Percentiles rank a stretch among this genome's conserved stretches.
Evolutionary conservation across 2,113 vertebrate species (phyloP).

Genomic region (Hippoglossus stenolepis): DNA sequence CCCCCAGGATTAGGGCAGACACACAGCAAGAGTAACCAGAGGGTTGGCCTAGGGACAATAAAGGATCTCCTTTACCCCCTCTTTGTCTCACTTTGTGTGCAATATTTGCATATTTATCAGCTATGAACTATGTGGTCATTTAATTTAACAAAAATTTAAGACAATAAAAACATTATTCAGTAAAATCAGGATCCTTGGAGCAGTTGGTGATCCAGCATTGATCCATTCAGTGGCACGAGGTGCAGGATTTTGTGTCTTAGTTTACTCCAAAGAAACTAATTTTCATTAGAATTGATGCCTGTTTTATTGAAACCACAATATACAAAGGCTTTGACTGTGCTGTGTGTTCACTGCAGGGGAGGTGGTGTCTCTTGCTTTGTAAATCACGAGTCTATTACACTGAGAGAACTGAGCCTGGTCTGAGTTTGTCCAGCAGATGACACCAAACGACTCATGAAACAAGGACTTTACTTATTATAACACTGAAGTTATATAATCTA

Average conservation of each 20-base stretch:
- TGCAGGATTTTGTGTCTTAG: too few species aligned
- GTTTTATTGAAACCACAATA: not conserved
- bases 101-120: not conserved
- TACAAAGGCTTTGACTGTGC: slow-evolving; percentile 4
- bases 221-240: too few species aligned
- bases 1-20: too few species aligned
- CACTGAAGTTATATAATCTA: too few species aligned
- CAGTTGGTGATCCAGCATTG: not conserved
- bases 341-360: slow-evolving; percentile 5
- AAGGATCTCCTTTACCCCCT: too few species aligned
- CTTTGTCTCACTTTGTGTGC: too few species aligned
- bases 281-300: not conserved
- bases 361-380: slow-evolving; percentile 14
- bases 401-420: slow-evolving; percentile 5
- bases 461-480: not conserved
- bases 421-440: slow-evolving; percentile 62
- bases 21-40: too few species aligned
- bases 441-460: slow-evolving; percentile 46
- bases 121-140: too few species aligned
- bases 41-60: too few species aligned
- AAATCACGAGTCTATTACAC: slow-evolving; percentile 25
- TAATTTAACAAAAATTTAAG: too few species aligned
- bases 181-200: too few species aligned
- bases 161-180: too few species aligned
- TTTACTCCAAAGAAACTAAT: not conserved